Conservation (phyloP, 2,888 invertebrate genomes). For the Platynereis dumerilii region DNA sequence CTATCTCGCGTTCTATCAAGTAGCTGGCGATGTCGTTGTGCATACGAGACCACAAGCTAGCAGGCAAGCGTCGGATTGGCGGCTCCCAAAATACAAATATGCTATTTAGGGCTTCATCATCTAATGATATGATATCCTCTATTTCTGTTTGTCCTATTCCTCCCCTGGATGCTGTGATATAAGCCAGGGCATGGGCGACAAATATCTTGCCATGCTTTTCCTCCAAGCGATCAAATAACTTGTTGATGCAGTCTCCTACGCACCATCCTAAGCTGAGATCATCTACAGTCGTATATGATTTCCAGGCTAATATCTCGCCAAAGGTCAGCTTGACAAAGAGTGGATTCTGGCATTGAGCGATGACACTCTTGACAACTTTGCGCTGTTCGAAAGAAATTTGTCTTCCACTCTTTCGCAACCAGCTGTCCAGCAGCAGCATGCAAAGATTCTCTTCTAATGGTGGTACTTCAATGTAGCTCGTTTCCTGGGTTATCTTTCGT, state of each 20-base stretch:
- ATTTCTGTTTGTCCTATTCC: constrained; percentile 33
- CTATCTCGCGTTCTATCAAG: constrained; percentile 27
- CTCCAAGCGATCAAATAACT: constrained; percentile 31
- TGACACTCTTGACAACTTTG: constrained; percentile 26
- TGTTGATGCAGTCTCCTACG: constrained; percentile 26
- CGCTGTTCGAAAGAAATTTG: constrained; percentile 26
- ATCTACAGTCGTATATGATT: constrained; percentile 27
- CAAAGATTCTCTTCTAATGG: constrained; percentile 67
- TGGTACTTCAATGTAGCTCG: constrained; percentile 88
- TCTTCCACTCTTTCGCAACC: constrained; percentile 12
- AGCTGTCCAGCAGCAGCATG: constrained; percentile 13
- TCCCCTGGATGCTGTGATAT: constrained; percentile 32
- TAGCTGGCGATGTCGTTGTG: constrained; percentile 28
- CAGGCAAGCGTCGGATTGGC: constrained; percentile 30
- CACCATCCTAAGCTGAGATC: constrained; percentile 14
- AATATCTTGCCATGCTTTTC: constrained; percentile 30
- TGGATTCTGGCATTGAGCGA: constrained; percentile 25
- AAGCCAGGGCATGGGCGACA: constrained; percentile 30
- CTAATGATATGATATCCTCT: constrained; percentile 30
- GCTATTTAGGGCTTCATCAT: constrained; percentile 29
- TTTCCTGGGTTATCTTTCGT: constrained; percentile 75
- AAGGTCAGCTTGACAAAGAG: constrained; percentile 32
- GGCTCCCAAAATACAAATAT: constrained; percentile 32
- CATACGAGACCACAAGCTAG: constrained; percentile 25
- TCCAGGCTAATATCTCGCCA: constrained; percentile 31